Conservation (phyloP, 2,888 invertebrate genomes). For the Eutolmus rufibarbis region DNA sequence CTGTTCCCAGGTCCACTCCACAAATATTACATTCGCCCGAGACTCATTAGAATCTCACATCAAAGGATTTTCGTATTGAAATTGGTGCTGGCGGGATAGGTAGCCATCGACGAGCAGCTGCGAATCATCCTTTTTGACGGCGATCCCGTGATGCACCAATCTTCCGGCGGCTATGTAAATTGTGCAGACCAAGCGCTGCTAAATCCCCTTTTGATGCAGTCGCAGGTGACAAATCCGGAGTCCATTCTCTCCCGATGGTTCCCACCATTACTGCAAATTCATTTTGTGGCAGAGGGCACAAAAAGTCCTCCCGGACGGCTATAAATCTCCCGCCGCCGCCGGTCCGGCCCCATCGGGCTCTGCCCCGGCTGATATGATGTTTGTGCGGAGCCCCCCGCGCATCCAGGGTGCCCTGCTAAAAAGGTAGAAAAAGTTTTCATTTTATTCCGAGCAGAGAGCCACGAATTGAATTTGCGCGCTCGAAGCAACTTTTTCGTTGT, state of each 20-base stretch:
- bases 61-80: constrained; percentile 15
- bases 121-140: constrained; percentile 15
- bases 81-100: constrained; percentile 9
- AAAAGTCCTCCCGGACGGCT: background rate
- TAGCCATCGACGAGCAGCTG: constrained; percentile 19
- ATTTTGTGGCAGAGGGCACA: constrained; percentile 24
- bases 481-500: background rate
- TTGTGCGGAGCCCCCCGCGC: background rate
- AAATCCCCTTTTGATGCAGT: constrained; percentile 31
- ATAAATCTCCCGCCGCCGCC: background rate
- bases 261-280: constrained; percentile 34
- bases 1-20: background rate
- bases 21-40: constrained; percentile 2
- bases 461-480: constrained; percentile 20
- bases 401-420: background rate
- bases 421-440: constrained; percentile 10
- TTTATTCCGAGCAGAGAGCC: background rate
- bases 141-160: constrained; percentile 7
- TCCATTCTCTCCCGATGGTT: constrained; percentile 18
- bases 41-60: constrained; percentile 29
- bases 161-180: constrained; percentile 35
- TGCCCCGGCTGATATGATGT: constrained; percentile 4
- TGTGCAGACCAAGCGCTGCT: constrained; percentile 11
- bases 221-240: constrained; percentile 36
- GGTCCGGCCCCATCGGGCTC: background rate